Conservation (phyloP, 2,888 invertebrate genomes). For the Dynastes tityus region DNA sequence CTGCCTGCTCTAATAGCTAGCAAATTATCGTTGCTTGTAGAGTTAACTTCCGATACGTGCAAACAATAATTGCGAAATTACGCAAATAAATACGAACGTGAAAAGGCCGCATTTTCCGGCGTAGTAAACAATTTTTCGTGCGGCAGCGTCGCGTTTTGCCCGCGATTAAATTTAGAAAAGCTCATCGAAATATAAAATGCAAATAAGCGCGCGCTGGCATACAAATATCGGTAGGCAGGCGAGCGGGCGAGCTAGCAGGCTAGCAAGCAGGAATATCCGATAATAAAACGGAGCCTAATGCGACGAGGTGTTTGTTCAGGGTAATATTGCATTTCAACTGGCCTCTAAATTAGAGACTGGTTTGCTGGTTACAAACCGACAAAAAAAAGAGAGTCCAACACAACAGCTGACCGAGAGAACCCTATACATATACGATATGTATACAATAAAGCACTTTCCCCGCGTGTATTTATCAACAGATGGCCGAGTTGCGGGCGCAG, state of each 20-base stretch:
- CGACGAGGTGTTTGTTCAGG: slow-evolving; percentile 40
- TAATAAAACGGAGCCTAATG: slow-evolving; percentile 42
- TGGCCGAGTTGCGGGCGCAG: slow-evolving; percentile 29
- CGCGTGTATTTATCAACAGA: slow-evolving; percentile 39
- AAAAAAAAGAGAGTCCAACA: slow-evolving; percentile 28
- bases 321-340: slow-evolving; percentile 45
- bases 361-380: slow-evolving; percentile 19
- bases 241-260: neutral
- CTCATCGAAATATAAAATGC: slow-evolving; percentile 45
- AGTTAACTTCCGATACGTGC: too few relatives aligned
- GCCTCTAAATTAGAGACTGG: slow-evolving; percentile 43
- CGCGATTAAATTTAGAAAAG: slow-evolving; percentile 37
- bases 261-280: slow-evolving; percentile 8
- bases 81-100: too few relatives aligned
- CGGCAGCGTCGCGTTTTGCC: slow-evolving; percentile 6
- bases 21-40: too few relatives aligned
- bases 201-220: slow-evolving; percentile 29
- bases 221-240: neutral
- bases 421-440: neutral
- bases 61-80: too few relatives aligned
- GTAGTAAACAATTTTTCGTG: slow-evolving; percentile 3
- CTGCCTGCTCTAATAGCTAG: too few relatives aligned
- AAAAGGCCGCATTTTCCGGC: slow-evolving; percentile 1
- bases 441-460: slow-evolving; percentile 45
- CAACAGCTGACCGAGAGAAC: slow-evolving; percentile 27